A percentile compares a stretch with the other conserved stretches of the same genome.
Evolutionary conservation across 2,113 vertebrate species (phyloP).

Genomic region (Emydura subglobosa): DNA sequence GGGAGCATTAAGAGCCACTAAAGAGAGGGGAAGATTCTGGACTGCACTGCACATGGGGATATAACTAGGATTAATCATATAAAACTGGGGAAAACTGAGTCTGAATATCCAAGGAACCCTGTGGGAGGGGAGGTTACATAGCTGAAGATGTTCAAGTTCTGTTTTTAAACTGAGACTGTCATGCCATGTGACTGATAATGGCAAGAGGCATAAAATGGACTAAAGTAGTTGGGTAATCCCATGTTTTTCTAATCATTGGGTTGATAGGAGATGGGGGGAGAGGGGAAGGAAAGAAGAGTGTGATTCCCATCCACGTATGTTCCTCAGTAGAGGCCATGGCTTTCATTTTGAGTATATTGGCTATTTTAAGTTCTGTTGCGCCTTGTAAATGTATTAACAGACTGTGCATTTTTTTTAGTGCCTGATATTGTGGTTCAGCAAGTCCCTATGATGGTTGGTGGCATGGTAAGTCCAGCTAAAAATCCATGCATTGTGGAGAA

Average conservation of each 20-base stretch:
- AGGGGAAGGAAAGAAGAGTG: background rate
- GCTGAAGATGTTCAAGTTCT: background rate
- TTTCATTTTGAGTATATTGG: background rate
- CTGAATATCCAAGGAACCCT: background rate
- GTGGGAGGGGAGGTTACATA: accelerated
- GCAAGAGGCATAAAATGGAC: background rate
- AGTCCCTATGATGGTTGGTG: background rate
- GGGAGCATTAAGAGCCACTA: background rate
- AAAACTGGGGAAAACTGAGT: background rate
- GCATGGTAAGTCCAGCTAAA: background rate
- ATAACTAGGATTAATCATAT: accelerated
- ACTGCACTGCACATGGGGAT: background rate
- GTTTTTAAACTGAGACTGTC: background rate
- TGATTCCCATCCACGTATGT: background rate
- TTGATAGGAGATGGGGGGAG: background rate
- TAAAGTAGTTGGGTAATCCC: background rate
- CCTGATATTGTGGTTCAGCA: background rate
- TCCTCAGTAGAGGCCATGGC: background rate
- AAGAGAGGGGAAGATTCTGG: accelerated
- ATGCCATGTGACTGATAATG: background rate
- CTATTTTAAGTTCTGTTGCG: background rate
- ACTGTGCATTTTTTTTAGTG: background rate
- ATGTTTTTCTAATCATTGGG: background rate
- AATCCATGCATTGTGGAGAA: background rate
- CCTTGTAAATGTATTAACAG: background rate